Percentiles rank a stretch among this genome's conserved stretches.
phyloP scores from a whole-genome alignment of 2,888 invertebrate species.

The Synergus gifuensis region DNA sequence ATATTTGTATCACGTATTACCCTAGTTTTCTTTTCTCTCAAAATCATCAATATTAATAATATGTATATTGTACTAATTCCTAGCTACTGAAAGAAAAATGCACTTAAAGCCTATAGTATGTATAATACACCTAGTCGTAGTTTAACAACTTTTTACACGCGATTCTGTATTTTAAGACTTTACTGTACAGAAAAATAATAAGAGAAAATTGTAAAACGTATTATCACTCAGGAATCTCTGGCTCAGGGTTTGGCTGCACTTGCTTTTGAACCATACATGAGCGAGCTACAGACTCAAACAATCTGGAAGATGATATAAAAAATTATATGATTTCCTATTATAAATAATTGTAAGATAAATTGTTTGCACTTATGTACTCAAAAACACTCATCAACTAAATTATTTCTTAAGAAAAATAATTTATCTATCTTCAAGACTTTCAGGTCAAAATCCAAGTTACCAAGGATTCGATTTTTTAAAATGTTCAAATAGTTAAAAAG shows the following conservation, averaged over 20 bases:
- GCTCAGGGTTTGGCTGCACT: constrained; percentile 82
- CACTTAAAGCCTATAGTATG: constrained; percentile 67
- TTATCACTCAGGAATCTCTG: constrained; percentile 85
- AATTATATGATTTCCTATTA: neutral
- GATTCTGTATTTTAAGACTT: constrained; percentile 65
- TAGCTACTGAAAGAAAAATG: constrained; percentile 53
- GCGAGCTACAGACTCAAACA: constrained; percentile 97
- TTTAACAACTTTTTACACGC: constrained; percentile 76
- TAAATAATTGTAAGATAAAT: no score
- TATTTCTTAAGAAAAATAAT: no score
- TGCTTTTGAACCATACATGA: constrained; percentile 95
- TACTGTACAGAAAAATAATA: constrained; percentile 72
- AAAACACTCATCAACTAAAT: no score
- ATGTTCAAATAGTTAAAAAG: no score
- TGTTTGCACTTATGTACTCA: no score
- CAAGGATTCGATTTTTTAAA: neutral
- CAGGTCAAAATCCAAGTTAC: no score
- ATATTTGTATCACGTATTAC: constrained; percentile 71
- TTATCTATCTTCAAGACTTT: neutral
- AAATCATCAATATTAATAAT: constrained; percentile 54
- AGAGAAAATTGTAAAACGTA: constrained; percentile 67
- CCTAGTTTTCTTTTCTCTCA: constrained; percentile 49
- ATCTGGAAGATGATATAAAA: constrained; percentile 80
- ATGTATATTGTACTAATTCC: constrained; percentile 49
- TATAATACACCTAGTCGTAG: constrained; percentile 74